phyloP scores from a whole-genome alignment of 2,888 invertebrate species.

The Drosophila planitibia region DNA sequence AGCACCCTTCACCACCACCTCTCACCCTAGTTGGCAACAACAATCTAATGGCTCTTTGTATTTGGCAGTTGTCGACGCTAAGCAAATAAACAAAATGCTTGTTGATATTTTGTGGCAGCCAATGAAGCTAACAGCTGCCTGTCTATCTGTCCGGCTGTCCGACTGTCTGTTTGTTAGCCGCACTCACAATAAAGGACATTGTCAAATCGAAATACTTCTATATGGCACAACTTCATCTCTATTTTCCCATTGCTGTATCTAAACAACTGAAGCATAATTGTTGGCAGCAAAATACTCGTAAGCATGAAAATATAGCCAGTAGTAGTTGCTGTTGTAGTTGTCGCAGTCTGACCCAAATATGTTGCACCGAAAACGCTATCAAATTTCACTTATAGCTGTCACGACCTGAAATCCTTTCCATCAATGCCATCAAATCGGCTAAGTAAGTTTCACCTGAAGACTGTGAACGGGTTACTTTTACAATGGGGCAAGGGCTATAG shows the following conservation, averaged over 20 bases:
- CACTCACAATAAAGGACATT: conserved; percentile 35
- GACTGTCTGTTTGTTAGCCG: conserved; percentile 53
- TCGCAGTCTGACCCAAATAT: conserved; percentile 2
- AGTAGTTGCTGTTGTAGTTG: neutral
- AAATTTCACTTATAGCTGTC: conserved; percentile 49
- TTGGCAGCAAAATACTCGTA: conserved; percentile 55
- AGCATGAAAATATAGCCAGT: neutral
- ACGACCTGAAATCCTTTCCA: conserved; percentile 19
- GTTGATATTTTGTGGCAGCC: conserved; percentile 82
- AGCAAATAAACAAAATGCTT: conserved; percentile 81
- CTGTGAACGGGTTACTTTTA: conserved; percentile 6
- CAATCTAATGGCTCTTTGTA: conserved; percentile 68
- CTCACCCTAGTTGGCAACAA: conserved; percentile 26
- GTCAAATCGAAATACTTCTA: conserved; percentile 17
- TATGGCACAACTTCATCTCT: neutral
- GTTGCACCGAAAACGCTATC: conserved; percentile 20
- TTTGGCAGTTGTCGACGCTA: conserved; percentile 67
- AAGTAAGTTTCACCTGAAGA: conserved; percentile 31
- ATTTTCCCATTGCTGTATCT: neutral
- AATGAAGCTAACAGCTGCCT: conserved; percentile 80
- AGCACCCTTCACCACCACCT: neutral
- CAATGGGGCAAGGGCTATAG: conserved; percentile 20
- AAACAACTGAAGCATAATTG: conserved; percentile 68
- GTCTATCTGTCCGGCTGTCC: conserved; percentile 12
- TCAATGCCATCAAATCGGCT: conserved; percentile 21